phyloP scores from a whole-genome alignment of 2,113 vertebrate genomes.

The Coryphaenoides rupestris region DNA sequence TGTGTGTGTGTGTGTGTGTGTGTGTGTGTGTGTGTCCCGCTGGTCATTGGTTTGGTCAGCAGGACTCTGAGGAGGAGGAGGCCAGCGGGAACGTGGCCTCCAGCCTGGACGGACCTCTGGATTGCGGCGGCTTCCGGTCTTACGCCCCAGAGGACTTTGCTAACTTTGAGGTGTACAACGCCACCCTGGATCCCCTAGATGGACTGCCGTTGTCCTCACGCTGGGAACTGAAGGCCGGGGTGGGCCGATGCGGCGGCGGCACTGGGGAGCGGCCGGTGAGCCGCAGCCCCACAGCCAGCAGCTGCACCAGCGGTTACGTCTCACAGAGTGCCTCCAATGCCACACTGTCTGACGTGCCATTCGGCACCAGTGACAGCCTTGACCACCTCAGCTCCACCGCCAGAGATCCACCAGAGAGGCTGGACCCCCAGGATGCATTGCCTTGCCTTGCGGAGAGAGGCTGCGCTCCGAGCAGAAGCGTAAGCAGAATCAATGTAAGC shows the following conservation, averaged over 20 bases:
- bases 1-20: too few species aligned
- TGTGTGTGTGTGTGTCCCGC: constrained; percentile 21
- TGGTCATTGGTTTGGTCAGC: constrained; percentile 44
- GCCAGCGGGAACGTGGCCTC: constrained; percentile 63
- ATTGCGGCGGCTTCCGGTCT: constrained; percentile 68
- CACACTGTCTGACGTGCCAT: constrained; percentile 89
- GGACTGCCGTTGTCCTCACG: constrained; percentile 56
- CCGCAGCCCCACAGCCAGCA: constrained; percentile 93
- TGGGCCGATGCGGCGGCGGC: constrained; percentile 62
- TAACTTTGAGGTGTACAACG: constrained; percentile 97
- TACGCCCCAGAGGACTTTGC: constrained; percentile 95
- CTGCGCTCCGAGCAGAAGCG: constrained; percentile 70
- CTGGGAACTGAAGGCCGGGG: constrained; percentile 68
- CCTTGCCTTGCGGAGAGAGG: constrained; percentile 44
- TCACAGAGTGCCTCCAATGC: constrained; percentile 95
- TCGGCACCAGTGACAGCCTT: constrained; percentile 87
- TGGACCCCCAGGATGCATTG: constrained; percentile 51
- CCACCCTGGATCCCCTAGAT: constrained; percentile 84
- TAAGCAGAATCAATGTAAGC: constrained; percentile 53
- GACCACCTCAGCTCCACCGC: constrained; percentile 79
- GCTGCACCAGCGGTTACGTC: constrained; percentile 95
- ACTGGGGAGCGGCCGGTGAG: constrained; percentile 81
- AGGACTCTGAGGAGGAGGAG: constrained; percentile 93
- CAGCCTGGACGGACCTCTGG: constrained; percentile 67
- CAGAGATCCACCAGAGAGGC: constrained; percentile 67